Conservation (phyloP, 2,888 invertebrate species). For the Monochamus alternatus region DNA sequence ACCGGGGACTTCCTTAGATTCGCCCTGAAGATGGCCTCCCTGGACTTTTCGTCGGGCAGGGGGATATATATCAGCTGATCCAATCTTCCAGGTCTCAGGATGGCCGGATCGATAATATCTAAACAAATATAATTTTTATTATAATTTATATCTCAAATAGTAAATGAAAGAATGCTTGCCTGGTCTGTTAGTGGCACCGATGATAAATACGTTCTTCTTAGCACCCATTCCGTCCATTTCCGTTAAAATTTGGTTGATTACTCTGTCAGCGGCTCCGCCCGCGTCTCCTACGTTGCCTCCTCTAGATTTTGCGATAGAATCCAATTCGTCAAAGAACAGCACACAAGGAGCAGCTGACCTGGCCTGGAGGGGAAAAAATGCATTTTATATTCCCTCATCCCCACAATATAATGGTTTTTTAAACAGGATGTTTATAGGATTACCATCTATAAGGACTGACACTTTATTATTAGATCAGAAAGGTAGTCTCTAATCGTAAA, state of each 20-base stretch:
- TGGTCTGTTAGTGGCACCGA: constrained; percentile 94
- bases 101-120: constrained; percentile 99
- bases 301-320: constrained; percentile 99
- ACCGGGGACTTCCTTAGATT: constrained; percentile 97
- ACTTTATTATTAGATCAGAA: no score
- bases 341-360: constrained; percentile 99
- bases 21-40: constrained; percentile 96
- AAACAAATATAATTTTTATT: constrained; percentile 62
- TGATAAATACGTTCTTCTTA: constrained; percentile 99
- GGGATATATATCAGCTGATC: constrained; percentile 99
- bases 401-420: no score
- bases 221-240: constrained; percentile 99
- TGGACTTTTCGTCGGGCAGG: constrained; percentile 98
- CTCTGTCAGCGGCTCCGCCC: constrained; percentile 98
- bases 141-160: background rate
- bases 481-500: no score
- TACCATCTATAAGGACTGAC: no score
- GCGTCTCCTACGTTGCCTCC: constrained; percentile 98
- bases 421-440: no score
- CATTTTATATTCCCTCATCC: no score
- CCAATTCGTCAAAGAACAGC: constrained; percentile 99
- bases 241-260: constrained; percentile 99
- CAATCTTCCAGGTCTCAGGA: constrained; percentile 97
- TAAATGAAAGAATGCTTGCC: constrained; percentile 61
- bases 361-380: constrained; percentile 76